Percentiles rank a stretch among this genome's conserved stretches.
Conservation (phyloP, 2,888 invertebrate species). For the Pterobdella sp. region DNA sequence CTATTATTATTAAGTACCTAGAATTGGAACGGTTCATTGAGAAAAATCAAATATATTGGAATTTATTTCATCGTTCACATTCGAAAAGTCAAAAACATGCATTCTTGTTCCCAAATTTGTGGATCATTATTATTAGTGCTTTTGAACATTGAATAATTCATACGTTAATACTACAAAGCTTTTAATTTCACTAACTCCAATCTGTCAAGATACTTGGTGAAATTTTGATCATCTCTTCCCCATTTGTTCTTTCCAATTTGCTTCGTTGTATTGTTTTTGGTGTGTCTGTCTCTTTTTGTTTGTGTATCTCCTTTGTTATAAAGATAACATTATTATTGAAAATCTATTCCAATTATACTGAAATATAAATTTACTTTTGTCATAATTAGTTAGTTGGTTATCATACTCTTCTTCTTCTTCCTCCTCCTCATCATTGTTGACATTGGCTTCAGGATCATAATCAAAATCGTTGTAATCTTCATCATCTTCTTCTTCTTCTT, state of each 20-base stretch:
- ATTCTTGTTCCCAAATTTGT: too few relatives aligned
- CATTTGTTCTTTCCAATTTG: background rate
- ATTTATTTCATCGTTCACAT: too few relatives aligned
- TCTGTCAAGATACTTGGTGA: background rate
- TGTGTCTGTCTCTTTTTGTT: background rate
- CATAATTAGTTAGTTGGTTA: background rate
- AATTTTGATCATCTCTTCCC: background rate
- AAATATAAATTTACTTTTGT: background rate
- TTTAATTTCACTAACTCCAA: constrained; percentile 1
- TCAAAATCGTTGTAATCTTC: background rate
- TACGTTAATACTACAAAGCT: too few relatives aligned
- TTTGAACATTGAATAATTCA: too few relatives aligned
- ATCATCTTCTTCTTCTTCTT: background rate
- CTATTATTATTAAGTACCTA: too few relatives aligned
- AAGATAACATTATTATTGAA: too few relatives aligned
- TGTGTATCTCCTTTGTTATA: background rate
- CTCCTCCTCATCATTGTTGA: background rate
- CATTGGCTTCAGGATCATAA: background rate
- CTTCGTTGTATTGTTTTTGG: background rate
- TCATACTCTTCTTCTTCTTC: background rate
- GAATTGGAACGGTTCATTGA: too few relatives aligned
- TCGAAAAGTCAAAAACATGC: too few relatives aligned
- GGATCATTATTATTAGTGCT: constrained; percentile 2
- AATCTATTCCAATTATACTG: background rate
- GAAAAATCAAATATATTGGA: too few relatives aligned